A percentile compares a stretch with the other conserved stretches of the same genome.
Evolutionary conservation across 2,888 invertebrate species (phyloP).

Genomic region (Zaprionus obscuricornis): DNA sequence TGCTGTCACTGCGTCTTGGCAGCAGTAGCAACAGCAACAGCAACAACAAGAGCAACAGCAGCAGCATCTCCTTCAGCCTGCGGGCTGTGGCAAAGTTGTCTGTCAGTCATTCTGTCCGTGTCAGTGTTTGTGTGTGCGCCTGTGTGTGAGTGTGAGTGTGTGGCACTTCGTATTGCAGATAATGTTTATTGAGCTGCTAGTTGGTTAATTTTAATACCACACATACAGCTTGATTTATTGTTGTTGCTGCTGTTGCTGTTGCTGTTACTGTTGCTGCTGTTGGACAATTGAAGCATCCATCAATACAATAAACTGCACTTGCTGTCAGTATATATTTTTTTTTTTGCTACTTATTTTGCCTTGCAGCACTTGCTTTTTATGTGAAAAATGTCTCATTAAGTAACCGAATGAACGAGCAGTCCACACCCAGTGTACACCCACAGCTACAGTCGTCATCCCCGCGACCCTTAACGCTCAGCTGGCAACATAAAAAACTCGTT

Average conservation of each 20-base stretch:
- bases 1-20: slow-evolving; percentile 73
- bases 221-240: slow-evolving; percentile 67
- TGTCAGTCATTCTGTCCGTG: too few species aligned
- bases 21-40: slow-evolving; percentile 16
- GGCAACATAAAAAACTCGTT: slow-evolving; percentile 72
- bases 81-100: slow-evolving; percentile 9
- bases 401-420: slow-evolving; percentile 38
- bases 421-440: slow-evolving; percentile 16
- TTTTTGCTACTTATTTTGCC: slow-evolving; percentile 5
- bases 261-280: slow-evolving; percentile 15
- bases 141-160: slow-evolving; percentile 12
- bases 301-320: slow-evolving; percentile 75
- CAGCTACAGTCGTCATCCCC: neutral
- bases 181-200: slow-evolving; percentile 77
- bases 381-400: slow-evolving; percentile 69
- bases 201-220: slow-evolving; percentile 73
- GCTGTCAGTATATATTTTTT: slow-evolving; percentile 24
- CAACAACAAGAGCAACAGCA: slow-evolving; percentile 15
- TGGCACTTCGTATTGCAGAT: slow-evolving; percentile 45
- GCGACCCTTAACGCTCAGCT: slow-evolving; percentile 15
- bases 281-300: slow-evolving; percentile 62
- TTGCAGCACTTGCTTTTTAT: slow-evolving; percentile 60
- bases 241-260: neutral
- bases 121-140: too few species aligned
- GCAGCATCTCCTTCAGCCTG: neutral